Evolutionary conservation across 2,888 invertebrate genomes (phyloP).

Genomic region (Emmelina monodactyla): DNA sequence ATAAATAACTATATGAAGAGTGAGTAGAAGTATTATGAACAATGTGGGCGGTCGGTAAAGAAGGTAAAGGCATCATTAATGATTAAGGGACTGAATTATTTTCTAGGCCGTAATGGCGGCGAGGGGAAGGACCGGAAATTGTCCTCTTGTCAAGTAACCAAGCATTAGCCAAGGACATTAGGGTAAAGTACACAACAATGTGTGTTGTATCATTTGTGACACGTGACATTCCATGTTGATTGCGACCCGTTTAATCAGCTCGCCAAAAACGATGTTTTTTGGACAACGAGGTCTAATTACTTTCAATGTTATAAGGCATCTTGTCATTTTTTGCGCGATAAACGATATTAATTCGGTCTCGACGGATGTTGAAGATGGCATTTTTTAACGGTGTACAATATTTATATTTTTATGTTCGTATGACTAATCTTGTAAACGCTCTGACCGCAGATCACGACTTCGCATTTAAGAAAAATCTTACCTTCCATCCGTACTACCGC

Average conservation of each 20-base stretch:
- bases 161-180: conserved; percentile 58
- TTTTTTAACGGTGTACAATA: too few relatives aligned
- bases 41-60: conserved; percentile 31
- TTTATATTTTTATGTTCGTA: too few relatives aligned
- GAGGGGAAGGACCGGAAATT: conserved; percentile 59
- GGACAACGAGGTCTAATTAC: neutral
- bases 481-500: too few relatives aligned
- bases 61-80: conserved; percentile 40
- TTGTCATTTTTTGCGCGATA: too few relatives aligned
- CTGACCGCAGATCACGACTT: too few relatives aligned
- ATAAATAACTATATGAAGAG: too few relatives aligned
- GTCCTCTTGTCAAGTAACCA: conserved; percentile 51
- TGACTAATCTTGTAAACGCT: too few relatives aligned
- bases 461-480: too few relatives aligned
- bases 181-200: conserved; percentile 25
- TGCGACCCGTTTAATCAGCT: neutral
- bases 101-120: conserved; percentile 50
- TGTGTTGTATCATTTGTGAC: conserved; percentile 42
- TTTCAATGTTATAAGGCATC: too few relatives aligned
- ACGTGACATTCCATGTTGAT: conserved; percentile 26
- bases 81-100: conserved; percentile 51
- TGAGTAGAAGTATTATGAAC: too few relatives aligned
- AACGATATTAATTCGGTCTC: too few relatives aligned
- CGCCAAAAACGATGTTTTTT: neutral
- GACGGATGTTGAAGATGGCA: too few relatives aligned